These are phyloP conservation scores for Indicator maculatus DNA, from an alignment of 2,113 vertebrate species.

Conservation along the genomic window DNA sequence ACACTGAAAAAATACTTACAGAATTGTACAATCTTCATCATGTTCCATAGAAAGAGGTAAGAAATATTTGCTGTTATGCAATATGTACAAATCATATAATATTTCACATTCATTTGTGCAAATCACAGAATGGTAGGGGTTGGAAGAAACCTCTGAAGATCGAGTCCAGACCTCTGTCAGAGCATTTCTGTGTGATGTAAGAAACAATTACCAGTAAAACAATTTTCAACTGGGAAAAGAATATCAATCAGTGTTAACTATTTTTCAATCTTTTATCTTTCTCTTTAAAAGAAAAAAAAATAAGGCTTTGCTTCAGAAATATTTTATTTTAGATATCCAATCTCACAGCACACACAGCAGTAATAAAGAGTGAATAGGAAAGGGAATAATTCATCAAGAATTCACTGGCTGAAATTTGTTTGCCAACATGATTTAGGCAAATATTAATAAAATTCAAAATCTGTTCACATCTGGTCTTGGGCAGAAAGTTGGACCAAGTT, in stretches of 20 bases:
- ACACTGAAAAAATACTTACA: background rate
- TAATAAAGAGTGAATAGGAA: background rate
- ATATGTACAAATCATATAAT: background rate
- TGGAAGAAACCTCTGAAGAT: too few relatives aligned
- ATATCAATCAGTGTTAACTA: background rate
- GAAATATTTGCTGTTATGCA: background rate
- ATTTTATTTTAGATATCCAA: background rate
- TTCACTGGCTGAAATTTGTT: conserved; percentile 1
- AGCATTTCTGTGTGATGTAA: background rate
- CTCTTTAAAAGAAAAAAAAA: background rate
- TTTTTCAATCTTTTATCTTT: background rate
- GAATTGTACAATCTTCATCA: background rate
- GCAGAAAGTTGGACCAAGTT: conserved; percentile 31
- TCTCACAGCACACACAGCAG: background rate
- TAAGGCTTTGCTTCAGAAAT: background rate
- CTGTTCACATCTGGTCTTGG: background rate
- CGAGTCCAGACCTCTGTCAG: too few relatives aligned
- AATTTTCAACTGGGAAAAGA: background rate
- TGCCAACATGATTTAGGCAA: conserved; percentile 28
- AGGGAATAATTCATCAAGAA: background rate
- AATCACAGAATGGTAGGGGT: background rate
- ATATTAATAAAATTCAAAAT: conserved; percentile 42
- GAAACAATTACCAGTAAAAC: background rate
- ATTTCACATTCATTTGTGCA: background rate
- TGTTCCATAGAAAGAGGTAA: background rate